These are phyloP conservation scores for Colaptes auratus DNA, from an alignment of 2,113 vertebrate genomes.

Conservation along the genomic window DNA sequence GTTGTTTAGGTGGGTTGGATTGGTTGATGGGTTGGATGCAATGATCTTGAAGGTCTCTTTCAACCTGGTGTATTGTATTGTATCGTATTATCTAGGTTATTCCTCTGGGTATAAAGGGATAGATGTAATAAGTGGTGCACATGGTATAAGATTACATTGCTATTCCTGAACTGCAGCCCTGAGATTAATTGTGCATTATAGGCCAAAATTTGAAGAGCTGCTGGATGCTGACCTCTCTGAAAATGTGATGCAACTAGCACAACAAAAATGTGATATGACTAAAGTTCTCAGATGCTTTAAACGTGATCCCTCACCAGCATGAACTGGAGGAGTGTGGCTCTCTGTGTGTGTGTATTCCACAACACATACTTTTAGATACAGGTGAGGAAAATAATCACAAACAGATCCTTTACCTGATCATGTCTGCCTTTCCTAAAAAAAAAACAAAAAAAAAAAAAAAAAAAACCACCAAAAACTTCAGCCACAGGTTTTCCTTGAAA, in stretches of 20 bases:
- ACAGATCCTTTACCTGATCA: not conserved
- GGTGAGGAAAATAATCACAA: not conserved
- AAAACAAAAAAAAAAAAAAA: not conserved
- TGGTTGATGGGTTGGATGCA: too few relatives aligned
- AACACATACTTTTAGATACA: not conserved
- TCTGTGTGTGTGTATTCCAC: not conserved
- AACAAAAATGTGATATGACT: not conserved
- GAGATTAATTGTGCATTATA: constrained; percentile 43
- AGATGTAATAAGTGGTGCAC: constrained; percentile 40
- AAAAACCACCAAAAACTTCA: not conserved
- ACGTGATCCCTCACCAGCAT: not conserved
- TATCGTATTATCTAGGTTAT: constrained; percentile 46
- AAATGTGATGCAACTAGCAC: not conserved
- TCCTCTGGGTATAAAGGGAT: constrained; percentile 58
- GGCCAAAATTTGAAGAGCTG: constrained; percentile 26
- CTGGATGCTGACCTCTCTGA: not conserved
- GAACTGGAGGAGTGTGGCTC: not conserved
- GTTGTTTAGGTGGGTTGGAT: too few relatives aligned
- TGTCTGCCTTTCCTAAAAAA: not conserved
- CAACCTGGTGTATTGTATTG: too few relatives aligned
- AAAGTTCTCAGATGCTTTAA: constrained; percentile 8
- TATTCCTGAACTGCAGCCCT: not conserved
- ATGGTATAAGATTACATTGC: constrained; percentile 12
- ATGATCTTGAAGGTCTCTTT: too few relatives aligned
- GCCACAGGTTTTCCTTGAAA: not conserved